These are phyloP conservation scores for Nemoura dubitans DNA, from an alignment of 2,888 invertebrate species.

Conservation along the genomic window DNA sequence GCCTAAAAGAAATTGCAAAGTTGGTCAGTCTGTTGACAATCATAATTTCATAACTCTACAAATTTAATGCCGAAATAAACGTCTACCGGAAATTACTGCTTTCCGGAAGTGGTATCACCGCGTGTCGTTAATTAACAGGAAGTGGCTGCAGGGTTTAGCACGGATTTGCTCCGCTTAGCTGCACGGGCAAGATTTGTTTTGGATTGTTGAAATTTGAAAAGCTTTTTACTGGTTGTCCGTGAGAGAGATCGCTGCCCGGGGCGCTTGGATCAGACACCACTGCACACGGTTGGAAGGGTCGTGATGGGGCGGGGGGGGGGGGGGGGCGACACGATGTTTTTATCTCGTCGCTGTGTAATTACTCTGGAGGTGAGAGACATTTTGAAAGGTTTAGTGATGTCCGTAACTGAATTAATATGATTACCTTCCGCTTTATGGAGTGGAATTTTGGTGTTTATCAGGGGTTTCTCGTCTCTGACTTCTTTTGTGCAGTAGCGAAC, in stretches of 20 bases:
- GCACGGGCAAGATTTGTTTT: neutral
- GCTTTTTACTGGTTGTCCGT: neutral
- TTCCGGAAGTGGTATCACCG: neutral
- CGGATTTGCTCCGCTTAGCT: neutral
- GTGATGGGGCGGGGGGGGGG: too few relatives aligned
- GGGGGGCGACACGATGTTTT: neutral
- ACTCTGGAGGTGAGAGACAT: neutral
- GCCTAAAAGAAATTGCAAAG: too few relatives aligned
- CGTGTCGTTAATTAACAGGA: neutral
- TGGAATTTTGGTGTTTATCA: neutral
- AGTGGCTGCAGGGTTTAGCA: neutral
- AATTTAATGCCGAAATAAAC: neutral
- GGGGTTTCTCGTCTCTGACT: neutral
- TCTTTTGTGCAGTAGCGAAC: neutral
- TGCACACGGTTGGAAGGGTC: too few relatives aligned
- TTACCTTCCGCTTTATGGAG: neutral
- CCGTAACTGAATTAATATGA: neutral
- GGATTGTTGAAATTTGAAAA: neutral
- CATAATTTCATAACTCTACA: neutral
- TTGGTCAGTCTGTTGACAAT: too few relatives aligned
- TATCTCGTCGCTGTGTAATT: neutral
- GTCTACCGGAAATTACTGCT: neutral
- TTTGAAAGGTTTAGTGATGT: slow-evolving; percentile 23
- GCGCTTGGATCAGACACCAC: too few relatives aligned
- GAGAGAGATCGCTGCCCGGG: neutral